Evolutionary conservation across 1,140 invertebrate genomes (phyloP).

Genomic region (Drosophila tani): DNA sequence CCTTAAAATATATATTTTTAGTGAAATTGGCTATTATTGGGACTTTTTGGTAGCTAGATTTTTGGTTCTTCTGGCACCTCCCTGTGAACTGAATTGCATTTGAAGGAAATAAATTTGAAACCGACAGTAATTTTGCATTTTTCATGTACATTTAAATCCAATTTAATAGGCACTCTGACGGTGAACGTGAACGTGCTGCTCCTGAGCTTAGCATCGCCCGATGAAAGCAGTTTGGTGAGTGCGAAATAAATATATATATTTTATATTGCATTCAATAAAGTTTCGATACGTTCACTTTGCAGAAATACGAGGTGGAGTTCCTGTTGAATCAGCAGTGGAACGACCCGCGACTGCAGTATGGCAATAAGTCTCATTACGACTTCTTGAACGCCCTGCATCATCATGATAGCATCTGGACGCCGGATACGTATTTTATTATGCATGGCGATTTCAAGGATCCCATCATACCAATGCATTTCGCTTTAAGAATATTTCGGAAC

Average conservation of each 20-base stretch:
- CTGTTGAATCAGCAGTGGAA: constrained; percentile 96
- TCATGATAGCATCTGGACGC: constrained; percentile 95
- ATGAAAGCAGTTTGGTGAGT: constrained; percentile 97
- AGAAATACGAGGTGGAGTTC: constrained; percentile 98
- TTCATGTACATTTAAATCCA: background rate
- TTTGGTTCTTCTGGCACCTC: constrained; percentile 20
- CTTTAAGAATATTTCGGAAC: constrained; percentile 94
- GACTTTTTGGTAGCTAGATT: constrained; percentile 4
- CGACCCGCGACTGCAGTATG: constrained; percentile 93
- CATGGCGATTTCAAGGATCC: constrained; percentile 97
- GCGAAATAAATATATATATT: constrained; percentile 10
- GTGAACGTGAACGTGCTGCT: constrained; percentile 97
- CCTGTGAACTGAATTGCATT: background rate
- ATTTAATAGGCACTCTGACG: constrained; percentile 91
- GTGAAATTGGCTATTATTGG: constrained; percentile 4
- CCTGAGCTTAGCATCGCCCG: constrained; percentile 96
- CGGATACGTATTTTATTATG: constrained; percentile 98
- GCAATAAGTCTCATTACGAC: constrained; percentile 93
- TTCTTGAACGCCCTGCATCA: constrained; percentile 96
- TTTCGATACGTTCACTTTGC: constrained; percentile 31
- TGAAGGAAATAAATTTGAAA: background rate
- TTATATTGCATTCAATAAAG: constrained; percentile 4
- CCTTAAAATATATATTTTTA: background rate
- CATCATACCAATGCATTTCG: constrained; percentile 95
- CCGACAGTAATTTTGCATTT: background rate